Evolutionary conservation across 2,797 vertebrate genomes (phyloP).

Genomic region (Bucorvus abyssinicus): DNA sequence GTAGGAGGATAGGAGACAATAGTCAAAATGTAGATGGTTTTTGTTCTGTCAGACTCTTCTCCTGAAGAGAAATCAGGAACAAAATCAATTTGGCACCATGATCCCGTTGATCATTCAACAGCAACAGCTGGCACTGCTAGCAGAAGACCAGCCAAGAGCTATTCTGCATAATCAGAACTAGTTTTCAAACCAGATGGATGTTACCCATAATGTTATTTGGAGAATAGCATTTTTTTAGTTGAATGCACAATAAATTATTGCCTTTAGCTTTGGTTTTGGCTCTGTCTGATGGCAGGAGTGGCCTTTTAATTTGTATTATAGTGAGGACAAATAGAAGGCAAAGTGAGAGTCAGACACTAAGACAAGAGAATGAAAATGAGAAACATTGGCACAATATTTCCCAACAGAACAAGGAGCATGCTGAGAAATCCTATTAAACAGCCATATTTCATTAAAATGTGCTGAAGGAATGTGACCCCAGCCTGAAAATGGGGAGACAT

Average conservation of each 20-base stretch:
- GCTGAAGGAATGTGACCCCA: not conserved
- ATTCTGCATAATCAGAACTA: constrained; percentile 41
- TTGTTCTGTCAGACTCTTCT: not conserved
- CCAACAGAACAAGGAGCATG: constrained; percentile 13
- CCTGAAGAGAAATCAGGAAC: not conserved
- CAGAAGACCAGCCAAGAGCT: constrained; percentile 51
- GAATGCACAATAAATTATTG: constrained; percentile 22
- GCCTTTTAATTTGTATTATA: constrained; percentile 25
- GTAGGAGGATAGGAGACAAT: not conserved
- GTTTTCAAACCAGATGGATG: constrained; percentile 57
- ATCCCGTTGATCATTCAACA: constrained; percentile 20
- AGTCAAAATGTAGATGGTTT: not conserved
- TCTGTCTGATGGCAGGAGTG: constrained; percentile 10
- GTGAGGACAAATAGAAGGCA: constrained; percentile 55
- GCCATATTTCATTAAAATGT: constrained; percentile 25
- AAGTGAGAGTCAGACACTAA: constrained; percentile 45
- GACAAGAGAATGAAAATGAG: constrained; percentile 28
- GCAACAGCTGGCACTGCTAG: constrained; percentile 39
- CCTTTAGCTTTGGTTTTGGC: constrained; percentile 45
- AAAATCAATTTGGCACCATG: constrained; percentile 9
- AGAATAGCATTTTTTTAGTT: constrained; percentile 22
- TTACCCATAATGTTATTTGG: constrained; percentile 48
- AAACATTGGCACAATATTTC: constrained; percentile 9
- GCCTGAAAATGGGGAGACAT: not conserved
- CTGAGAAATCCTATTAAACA: constrained; percentile 41